phyloP scores from a whole-genome alignment of 2,888 invertebrate genomes.

The Pachycephus smyrnensis region DNA sequence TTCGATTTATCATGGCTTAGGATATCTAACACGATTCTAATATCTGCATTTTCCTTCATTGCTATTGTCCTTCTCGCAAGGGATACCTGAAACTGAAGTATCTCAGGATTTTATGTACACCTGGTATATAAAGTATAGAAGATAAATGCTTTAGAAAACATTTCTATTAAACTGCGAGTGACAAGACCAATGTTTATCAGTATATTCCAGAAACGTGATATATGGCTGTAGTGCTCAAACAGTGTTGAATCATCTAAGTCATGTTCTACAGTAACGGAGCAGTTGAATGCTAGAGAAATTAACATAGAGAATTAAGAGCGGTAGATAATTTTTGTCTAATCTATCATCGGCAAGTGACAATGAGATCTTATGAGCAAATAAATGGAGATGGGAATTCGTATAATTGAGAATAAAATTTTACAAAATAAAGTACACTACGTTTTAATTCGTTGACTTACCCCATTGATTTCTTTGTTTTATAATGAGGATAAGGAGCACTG shows the following conservation, averaged over 20 bases:
- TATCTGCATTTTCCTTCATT: not conserved
- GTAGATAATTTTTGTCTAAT: not conserved
- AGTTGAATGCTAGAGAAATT: not conserved
- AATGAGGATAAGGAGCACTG: not conserved
- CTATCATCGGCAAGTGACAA: not conserved
- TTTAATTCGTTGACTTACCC: not conserved
- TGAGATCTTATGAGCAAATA: conserved; percentile 5
- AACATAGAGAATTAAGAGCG: not conserved
- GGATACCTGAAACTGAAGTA: not conserved
- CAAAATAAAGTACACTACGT: conserved; percentile 8
- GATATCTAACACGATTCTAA: not conserved
- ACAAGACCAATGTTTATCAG: not conserved
- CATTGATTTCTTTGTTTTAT: not conserved
- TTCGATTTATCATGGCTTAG: not conserved
- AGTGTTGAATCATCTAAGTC: conserved; percentile 14
- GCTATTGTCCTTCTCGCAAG: not conserved
- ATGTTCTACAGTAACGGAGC: not conserved
- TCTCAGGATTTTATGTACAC: not conserved
- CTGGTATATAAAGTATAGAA: not conserved
- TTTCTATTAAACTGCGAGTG: not conserved
- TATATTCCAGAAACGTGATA: conserved; percentile 1
- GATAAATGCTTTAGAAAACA: not conserved
- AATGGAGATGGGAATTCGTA: conserved; percentile 12
- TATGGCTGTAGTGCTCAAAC: conserved; percentile 15
- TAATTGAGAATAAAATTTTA: not conserved